These are phyloP conservation scores for Vireo griseus DNA, from an alignment of 2,797 vertebrate species.

Conservation along the genomic window DNA sequence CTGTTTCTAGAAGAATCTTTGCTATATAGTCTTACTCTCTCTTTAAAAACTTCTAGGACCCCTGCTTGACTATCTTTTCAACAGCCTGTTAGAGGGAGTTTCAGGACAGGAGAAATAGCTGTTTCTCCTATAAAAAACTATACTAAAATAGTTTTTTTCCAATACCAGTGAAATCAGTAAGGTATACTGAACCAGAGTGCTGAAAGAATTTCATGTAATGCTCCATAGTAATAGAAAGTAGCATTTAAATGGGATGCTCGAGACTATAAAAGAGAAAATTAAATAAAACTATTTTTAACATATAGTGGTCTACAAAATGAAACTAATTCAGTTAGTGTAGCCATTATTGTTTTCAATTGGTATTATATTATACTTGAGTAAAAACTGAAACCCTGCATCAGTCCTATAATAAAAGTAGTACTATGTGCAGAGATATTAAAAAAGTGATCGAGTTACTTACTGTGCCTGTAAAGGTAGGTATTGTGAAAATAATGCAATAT, in stretches of 20 bases:
- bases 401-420: slow-evolving; percentile 22
- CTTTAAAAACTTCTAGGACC: neutral
- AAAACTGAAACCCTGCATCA: slow-evolving; percentile 12
- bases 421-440: slow-evolving; percentile 26
- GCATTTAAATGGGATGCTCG: neutral
- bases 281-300: slow-evolving; percentile 55
- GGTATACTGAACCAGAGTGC: neutral
- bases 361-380: neutral
- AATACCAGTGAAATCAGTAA: neutral
- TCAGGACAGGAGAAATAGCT: neutral
- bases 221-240: neutral
- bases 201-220: slow-evolving; percentile 23
- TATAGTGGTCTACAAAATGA: slow-evolving; percentile 41
- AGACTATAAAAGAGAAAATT: slow-evolving; percentile 27
- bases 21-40: neutral
- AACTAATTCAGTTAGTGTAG: slow-evolving; percentile 35
- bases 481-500: slow-evolving; percentile 21
- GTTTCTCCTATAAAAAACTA: too few relatives aligned
- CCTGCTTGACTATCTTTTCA: neutral
- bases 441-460: slow-evolving; percentile 26
- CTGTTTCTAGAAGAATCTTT: neutral
- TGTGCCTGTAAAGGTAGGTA: neutral
- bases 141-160: slow-evolving; percentile 1
- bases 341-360: slow-evolving; percentile 52
- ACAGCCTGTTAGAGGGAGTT: neutral